Evolutionary conservation across 2,113 vertebrate genomes (phyloP).

Genomic region (Caranx melampygus): DNA sequence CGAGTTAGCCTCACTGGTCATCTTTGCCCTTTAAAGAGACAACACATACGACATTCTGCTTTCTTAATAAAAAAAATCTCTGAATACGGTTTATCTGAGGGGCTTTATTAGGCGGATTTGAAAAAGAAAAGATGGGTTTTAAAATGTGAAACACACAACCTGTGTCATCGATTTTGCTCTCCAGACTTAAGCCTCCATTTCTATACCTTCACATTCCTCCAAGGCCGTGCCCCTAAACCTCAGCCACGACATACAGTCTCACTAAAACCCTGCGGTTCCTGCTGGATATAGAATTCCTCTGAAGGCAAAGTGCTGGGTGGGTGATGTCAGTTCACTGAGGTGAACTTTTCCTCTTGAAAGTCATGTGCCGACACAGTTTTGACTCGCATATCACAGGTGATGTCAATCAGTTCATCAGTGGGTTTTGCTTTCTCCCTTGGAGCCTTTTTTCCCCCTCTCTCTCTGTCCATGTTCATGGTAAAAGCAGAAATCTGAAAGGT

Average conservation of each 20-base stretch:
- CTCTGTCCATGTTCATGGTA: constrained; percentile 57
- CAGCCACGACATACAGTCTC: constrained; percentile 12
- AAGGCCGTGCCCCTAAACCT: constrained; percentile 4
- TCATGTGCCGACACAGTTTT: constrained; percentile 53
- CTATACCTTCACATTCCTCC: constrained; percentile 30
- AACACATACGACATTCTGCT: constrained; percentile 64
- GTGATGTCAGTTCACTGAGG: constrained; percentile 47
- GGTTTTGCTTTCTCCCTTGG: constrained; percentile 68
- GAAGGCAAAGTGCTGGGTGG: constrained; percentile 33
- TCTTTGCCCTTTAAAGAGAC: constrained; percentile 77
- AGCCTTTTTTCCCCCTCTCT: constrained; percentile 74
- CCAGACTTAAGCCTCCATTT: constrained; percentile 3
- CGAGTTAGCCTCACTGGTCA: constrained; percentile 64
- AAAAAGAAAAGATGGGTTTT: constrained; percentile 6
- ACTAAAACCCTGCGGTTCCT: constrained; percentile 23
- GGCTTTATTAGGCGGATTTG: constrained; percentile 25
- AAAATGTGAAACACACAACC: constrained; percentile 24
- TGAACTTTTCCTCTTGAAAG: constrained; percentile 65
- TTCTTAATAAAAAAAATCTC: constrained; percentile 54
- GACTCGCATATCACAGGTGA: constrained; percentile 73
- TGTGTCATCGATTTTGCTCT: constrained; percentile 46
- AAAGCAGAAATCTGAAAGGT: constrained; percentile 79
- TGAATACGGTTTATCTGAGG: constrained; percentile 30
- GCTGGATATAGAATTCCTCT: constrained; percentile 12
- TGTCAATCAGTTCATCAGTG: constrained; percentile 79